phyloP scores from a whole-genome alignment of 2,797 vertebrate genomes.

The Halcyon badia region DNA sequence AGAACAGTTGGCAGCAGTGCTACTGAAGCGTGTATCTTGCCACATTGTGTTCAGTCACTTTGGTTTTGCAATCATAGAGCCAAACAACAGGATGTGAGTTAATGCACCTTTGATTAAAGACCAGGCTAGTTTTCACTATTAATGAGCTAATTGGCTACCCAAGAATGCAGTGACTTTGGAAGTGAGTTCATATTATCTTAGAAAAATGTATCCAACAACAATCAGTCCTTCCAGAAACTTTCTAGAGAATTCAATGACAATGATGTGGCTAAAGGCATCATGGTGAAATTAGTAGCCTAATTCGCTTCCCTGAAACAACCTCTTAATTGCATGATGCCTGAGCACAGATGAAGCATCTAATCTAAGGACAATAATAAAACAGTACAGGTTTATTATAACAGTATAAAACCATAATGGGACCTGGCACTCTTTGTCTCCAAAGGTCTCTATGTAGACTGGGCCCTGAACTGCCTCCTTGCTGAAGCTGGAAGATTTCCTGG shows the following conservation, averaged over 20 bases:
- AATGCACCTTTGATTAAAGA: slow-evolving; percentile 56
- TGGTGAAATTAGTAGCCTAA: background rate
- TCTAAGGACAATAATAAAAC: background rate
- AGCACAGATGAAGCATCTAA: background rate
- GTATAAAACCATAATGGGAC: background rate
- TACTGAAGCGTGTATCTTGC: slow-evolving; percentile 35
- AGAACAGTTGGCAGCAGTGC: slow-evolving; percentile 56
- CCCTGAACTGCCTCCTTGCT: background rate
- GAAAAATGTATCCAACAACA: background rate
- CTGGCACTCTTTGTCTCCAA: background rate
- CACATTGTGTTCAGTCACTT: slow-evolving; percentile 57
- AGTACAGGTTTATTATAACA: background rate
- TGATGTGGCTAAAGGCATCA: background rate
- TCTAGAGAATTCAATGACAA: background rate
- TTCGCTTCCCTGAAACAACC: background rate
- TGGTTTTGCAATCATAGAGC: slow-evolving; percentile 48
- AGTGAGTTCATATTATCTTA: background rate
- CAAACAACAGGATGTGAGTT: slow-evolving; percentile 67
- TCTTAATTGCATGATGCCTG: background rate
- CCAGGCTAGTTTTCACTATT: background rate
- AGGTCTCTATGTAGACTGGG: background rate
- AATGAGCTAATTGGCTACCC: background rate
- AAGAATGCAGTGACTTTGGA: background rate
- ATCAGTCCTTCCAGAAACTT: background rate
- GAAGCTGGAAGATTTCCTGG: background rate